Base-by-base conservation (phyloP, 2,888 invertebrate species). In the Xylocampa areola region DNA sequence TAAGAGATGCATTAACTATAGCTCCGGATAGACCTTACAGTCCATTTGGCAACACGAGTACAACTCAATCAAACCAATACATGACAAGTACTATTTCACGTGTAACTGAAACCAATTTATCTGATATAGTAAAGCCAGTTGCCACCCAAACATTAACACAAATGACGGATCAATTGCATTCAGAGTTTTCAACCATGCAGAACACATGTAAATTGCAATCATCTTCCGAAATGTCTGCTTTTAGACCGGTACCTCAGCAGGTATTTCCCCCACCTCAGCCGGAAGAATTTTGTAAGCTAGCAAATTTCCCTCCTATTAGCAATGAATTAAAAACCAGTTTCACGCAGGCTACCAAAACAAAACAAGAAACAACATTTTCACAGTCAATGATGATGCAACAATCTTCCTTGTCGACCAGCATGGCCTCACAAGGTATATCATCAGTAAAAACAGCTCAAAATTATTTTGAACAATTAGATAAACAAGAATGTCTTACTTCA, bases 11-110 rank as follows among this genome's bases (percentile, higher is more conserved):
- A 13, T 84, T 96, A 36, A 94, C 95, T 19, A 95, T 95, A 57
- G 96, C 96, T 19, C 95, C 96, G 7, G 95, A 95, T 37, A 88
- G 95, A 35, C 94, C 95, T 2, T 96, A 95, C 71, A 95, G 95
- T 52, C 95, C 96, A 19, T 81, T 95, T 23, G 89, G 92, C 54
- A 84, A 91, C 66, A 90, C 94, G 82, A 91, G 84, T 50, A 79
- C 94, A 75, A 92, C 79, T 73, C 79, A 88, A 72, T 76, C 86
- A 23, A 82, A 72, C 59, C 82, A 87, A 68, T 85, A 84, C 53
- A 81, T 82, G 35, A 80, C 89, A 36, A 81, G 83, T 35, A 79
- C 83, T 21, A 78, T 60, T 33, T 53, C 74, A 32, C 58, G 73
- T 48, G 66, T 73, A 4, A 76, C 77, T 11, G 77, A 73, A 70